Evolutionary conservation across 1,140 invertebrate genomes (phyloP), one percentile per base, ranked within the genome.

Genomic region (Diplogasteroides magnus): DNA sequence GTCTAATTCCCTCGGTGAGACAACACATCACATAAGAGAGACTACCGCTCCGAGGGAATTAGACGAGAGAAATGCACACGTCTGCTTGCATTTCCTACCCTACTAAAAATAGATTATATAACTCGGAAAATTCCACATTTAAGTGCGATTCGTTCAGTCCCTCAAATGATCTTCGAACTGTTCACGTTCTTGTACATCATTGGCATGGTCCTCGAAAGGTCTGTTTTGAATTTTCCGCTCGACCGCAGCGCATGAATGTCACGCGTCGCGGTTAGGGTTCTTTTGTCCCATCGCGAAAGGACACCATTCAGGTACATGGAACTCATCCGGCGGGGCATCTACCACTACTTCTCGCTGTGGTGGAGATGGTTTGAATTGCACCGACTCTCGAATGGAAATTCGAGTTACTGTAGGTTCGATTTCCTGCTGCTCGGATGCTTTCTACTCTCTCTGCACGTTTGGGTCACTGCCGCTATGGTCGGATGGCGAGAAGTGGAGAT

Each of bases 361-460:
- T 77, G 76, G 76, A 61, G 73, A 64, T 77, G 73, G 75, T 74
- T 32, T 1, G n/a, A n/a, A 73, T 15, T 28, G 0, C 28, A 77
- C 14, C 23, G 23, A 28, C 2, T 71, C n/a, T 37, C 26, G 11
- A 28, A 32, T 29, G 11, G n/a, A 14, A 25, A 14, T 37, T 0
- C 15, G n/a, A 48, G 25, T 1, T 48, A 78, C 2, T 48, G 15
- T 37, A 67, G 14, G 13, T 69, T 71, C 29, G 48, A 58, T 26
- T 74, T 74, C 37, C n/a, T 72, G 28, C 31, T 71, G 3, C 29
- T 71, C n/a, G 31, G 58, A 6, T 23, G 73, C 14, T 71, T 74
- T 28, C 59, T 72, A 2, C 28, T 72, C 2, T 14, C 68, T 27
- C 61, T 32, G 31, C 27, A 14, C 37, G 66, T 37, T 74, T 58